These are phyloP conservation scores for Dasyprocta punctata DNA, from an alignment of 2,113 vertebrate species.

Conservation along the genomic window DNA sequence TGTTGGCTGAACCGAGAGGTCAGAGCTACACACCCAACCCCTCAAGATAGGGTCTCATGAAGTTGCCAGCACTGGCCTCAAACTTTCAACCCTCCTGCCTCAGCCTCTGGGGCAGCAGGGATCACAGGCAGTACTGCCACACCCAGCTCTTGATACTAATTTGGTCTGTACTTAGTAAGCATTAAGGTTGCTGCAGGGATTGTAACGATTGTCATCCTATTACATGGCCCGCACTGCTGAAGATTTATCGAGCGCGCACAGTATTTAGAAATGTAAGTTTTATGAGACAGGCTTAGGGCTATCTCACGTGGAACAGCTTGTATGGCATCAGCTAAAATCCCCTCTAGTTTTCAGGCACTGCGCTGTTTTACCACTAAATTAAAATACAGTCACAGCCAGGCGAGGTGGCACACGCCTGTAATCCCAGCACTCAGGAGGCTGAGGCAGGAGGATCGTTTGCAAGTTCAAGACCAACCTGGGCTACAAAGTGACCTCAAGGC, in stretches of 20 bases:
- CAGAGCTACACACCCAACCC: no score
- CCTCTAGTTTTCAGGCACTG: constrained; percentile 15
- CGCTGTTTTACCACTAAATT: constrained; percentile 30
- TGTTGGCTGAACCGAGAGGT: no score
- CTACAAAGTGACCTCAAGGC: no score
- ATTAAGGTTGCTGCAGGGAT: not conserved
- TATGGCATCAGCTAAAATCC: no score
- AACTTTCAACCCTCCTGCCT: no score
- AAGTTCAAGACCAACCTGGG: no score
- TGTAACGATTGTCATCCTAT: not conserved
- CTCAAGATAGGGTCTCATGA: not conserved
- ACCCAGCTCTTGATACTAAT: not conserved
- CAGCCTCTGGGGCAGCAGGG: not conserved
- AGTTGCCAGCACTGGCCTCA: no score
- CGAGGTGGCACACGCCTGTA: no score
- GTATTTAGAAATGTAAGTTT: not conserved
- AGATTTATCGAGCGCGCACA: not conserved
- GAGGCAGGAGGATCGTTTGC: no score
- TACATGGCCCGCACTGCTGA: not conserved
- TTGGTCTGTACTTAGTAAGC: not conserved
- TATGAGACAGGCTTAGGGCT: not conserved
- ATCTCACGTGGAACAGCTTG: no score
- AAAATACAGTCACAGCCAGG: no score
- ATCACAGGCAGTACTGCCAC: not conserved
- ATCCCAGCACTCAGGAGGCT: no score